phyloP scores from a whole-genome alignment of 1,140 invertebrate genomes.

The Asobara japonica region DNA sequence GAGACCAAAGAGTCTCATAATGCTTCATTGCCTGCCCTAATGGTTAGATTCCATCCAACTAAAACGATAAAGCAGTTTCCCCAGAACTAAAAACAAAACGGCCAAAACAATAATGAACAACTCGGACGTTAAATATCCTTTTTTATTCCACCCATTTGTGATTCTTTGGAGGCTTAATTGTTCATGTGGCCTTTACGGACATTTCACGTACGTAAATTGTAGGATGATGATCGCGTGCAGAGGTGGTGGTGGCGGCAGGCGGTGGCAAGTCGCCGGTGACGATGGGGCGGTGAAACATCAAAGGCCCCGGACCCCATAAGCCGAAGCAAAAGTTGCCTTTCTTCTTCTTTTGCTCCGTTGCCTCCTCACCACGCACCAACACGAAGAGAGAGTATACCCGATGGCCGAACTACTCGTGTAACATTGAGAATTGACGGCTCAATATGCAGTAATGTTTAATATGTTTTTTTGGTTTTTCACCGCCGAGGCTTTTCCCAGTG shows the following conservation, averaged over 20 bases:
- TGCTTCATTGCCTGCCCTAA: too few species aligned
- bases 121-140: too few species aligned
- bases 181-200: background rate
- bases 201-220: conserved; percentile 17
- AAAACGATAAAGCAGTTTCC: too few species aligned
- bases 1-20: too few species aligned
- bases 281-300: conserved; percentile 31
- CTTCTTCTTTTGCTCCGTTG: conserved; percentile 1
- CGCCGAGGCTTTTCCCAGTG: background rate
- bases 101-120: too few species aligned
- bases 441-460: conserved; percentile 7
- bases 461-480: background rate
- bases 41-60: too few species aligned
- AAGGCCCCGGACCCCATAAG: conserved; percentile 1
- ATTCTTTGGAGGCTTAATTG: background rate
- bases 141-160: background rate
- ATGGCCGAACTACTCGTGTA: background rate
- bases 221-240: conserved; percentile 29
- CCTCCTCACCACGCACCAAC: too few species aligned
- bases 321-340: conserved; percentile 29
- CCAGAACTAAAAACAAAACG: too few species aligned
- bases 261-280: conserved; percentile 25
- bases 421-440: conserved; percentile 4
- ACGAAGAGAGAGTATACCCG: background rate
- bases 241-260: conserved; percentile 24